phyloP scores from a whole-genome alignment of 2,888 invertebrate species.

The Drosophila histrio region DNA sequence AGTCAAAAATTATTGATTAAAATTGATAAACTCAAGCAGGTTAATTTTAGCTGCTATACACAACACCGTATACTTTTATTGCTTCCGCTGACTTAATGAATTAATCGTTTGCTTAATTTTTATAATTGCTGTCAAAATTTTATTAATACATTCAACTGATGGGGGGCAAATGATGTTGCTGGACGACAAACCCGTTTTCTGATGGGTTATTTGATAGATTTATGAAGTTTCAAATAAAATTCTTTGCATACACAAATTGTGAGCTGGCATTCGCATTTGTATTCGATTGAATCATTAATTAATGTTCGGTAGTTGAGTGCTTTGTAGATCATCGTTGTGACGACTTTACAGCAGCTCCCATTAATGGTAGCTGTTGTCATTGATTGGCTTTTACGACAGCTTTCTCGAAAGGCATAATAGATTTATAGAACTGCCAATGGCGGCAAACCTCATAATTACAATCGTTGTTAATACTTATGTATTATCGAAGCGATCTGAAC shows the following conservation, averaged over 20 bases:
- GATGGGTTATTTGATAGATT: slow-evolving; percentile 1
- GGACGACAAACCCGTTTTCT: not conserved
- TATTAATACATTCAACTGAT: slow-evolving; percentile 2
- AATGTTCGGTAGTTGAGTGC: not conserved
- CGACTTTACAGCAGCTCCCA: slow-evolving; percentile 20
- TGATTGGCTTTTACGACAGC: slow-evolving; percentile 34
- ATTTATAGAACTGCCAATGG: slow-evolving; percentile 14
- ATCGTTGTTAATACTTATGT: not conserved
- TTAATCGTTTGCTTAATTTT: slow-evolving; percentile 12
- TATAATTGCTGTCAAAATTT: slow-evolving; percentile 14
- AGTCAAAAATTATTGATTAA: not conserved
- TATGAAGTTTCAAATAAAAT: slow-evolving; percentile 4
- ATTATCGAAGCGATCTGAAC: slow-evolving; percentile 11
- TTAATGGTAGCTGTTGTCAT: slow-evolving; percentile 12
- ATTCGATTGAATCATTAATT: slow-evolving; percentile 9
- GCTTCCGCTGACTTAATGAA: slow-evolving; percentile 5
- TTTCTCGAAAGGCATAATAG: slow-evolving; percentile 23
- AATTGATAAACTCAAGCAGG: not conserved
- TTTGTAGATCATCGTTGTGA: slow-evolving; percentile 5
- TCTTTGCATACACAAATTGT: slow-evolving; percentile 6
- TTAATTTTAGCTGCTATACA: not conserved
- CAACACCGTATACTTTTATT: not conserved
- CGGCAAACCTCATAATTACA: slow-evolving; percentile 29
- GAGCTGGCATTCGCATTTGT: not conserved
- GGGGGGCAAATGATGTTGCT: not conserved